phyloP scores from a whole-genome alignment of 2,797 vertebrate species.

The Pteropus rufus region DNA sequence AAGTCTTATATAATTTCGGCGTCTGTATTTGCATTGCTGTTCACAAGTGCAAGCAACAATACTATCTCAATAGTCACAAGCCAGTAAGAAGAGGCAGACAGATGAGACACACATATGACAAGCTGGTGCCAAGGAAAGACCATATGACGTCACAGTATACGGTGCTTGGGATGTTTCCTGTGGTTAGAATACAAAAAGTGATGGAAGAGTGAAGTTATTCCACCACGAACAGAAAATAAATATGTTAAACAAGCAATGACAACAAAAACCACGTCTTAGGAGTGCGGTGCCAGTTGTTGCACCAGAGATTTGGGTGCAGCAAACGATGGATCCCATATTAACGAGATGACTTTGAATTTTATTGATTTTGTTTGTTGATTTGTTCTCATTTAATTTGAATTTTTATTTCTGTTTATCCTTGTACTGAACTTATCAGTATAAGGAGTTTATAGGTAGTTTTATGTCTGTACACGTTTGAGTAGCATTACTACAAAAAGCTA shows the following conservation, averaged over 20 bases:
- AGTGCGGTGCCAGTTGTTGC: too few species aligned
- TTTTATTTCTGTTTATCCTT: background rate
- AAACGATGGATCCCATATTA: rapidly evolving
- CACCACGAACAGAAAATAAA: rapidly evolving
- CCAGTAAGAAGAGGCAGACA: background rate
- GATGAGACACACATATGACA: background rate
- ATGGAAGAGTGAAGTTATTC: background rate
- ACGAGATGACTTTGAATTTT: background rate
- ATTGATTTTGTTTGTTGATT: background rate
- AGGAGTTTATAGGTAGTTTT: background rate
- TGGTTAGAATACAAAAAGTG: background rate
- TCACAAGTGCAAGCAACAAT: background rate
- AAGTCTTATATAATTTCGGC: background rate
- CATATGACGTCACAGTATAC: background rate
- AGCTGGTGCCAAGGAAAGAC: background rate
- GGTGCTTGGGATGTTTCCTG: background rate
- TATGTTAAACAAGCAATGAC: rapidly evolving
- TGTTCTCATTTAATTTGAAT: background rate
- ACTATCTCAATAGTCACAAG: background rate
- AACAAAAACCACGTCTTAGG: rapidly evolving
- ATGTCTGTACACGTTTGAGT: background rate
- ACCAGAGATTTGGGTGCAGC: background rate
- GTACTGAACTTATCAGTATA: background rate
- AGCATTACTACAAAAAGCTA: background rate
- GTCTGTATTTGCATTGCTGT: background rate